These are phyloP conservation scores for Drosophila siamana DNA, from an alignment of 2,888 invertebrate genomes.

Conservation along the genomic window DNA sequence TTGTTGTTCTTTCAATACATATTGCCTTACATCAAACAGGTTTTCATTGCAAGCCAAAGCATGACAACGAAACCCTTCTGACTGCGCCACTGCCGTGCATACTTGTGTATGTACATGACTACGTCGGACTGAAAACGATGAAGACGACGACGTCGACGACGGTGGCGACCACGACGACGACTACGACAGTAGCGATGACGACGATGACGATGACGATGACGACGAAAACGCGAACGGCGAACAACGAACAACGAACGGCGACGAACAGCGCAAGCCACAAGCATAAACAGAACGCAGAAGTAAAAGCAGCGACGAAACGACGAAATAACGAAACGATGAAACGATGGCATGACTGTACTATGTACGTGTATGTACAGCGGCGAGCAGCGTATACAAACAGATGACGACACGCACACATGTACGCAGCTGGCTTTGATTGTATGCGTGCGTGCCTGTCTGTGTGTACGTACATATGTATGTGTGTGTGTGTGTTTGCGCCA, in stretches of 20 bases:
- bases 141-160: constrained; percentile 36
- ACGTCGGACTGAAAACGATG: constrained; percentile 30
- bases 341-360: constrained; percentile 70
- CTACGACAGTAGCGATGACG: constrained; percentile 40
- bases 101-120: constrained; percentile 24
- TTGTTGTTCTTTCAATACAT: not conserved
- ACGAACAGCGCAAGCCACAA: constrained; percentile 57
- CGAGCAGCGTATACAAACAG: constrained; percentile 28
- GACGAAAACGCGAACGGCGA: constrained; percentile 31
- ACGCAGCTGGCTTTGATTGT: constrained; percentile 13
- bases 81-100: constrained; percentile 43
- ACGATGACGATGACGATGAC: constrained; percentile 37
- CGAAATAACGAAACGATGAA: constrained; percentile 68
- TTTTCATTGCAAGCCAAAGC: not conserved
- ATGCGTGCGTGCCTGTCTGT: constrained; percentile 21
- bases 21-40: not conserved
- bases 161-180: constrained; percentile 28
- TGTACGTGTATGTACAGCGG: constrained; percentile 30
- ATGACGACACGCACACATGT: constrained; percentile 18
- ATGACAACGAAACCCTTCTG: not conserved
- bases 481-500: constrained; percentile 24
- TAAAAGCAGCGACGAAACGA: constrained; percentile 28
- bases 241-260: constrained; percentile 26
- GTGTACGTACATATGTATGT: too few species aligned
- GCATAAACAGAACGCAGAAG: constrained; percentile 36